Evolutionary conservation across 1,140 invertebrate genomes (phyloP).

Genomic region (Spodoptera litura): DNA sequence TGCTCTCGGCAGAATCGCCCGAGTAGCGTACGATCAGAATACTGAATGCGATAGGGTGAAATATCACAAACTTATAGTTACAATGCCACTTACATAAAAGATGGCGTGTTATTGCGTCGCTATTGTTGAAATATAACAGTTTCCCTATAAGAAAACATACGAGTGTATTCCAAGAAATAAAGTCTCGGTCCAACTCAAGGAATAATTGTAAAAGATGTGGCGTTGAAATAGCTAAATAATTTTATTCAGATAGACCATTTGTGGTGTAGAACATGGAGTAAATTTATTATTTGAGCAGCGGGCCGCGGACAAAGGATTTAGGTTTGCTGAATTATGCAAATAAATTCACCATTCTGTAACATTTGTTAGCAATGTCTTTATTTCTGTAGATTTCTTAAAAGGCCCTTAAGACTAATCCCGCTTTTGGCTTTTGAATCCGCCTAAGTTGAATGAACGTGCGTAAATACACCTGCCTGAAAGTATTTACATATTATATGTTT

Average conservation of each 20-base stretch:
- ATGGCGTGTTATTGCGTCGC: conserved; percentile 43
- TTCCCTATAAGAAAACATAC: conserved; percentile 12
- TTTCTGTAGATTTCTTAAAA: conserved; percentile 82
- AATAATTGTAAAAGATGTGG: conserved; percentile 51
- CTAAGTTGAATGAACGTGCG: conserved; percentile 64
- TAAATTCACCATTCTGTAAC: conserved; percentile 84
- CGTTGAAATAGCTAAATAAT: conserved; percentile 77
- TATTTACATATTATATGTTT: conserved; percentile 57
- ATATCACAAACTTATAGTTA: conserved; percentile 66
- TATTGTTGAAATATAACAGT: conserved; percentile 28
- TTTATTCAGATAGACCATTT: conserved; percentile 78
- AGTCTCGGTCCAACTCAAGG: conserved; percentile 28
- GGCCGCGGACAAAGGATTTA: conserved; percentile 81
- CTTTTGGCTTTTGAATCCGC: conserved; percentile 74
- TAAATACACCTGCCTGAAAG: conserved; percentile 60
- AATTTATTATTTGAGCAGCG: conserved; percentile 83
- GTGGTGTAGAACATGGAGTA: conserved; percentile 78
- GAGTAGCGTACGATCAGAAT: conserved; percentile 76
- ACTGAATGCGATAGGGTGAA: conserved; percentile 70
- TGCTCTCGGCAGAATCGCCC: conserved; percentile 73
- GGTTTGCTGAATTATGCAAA: conserved; percentile 84
- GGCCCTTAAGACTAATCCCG: conserved; percentile 75
- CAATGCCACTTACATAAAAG: conserved; percentile 55
- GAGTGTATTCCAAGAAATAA: conserved; percentile 17
- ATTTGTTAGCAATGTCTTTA: conserved; percentile 85